Percentiles rank a stretch among this genome's conserved stretches.
phyloP scores from a whole-genome alignment of 2,113 vertebrate genomes.

The Ophiodon elongatus region DNA sequence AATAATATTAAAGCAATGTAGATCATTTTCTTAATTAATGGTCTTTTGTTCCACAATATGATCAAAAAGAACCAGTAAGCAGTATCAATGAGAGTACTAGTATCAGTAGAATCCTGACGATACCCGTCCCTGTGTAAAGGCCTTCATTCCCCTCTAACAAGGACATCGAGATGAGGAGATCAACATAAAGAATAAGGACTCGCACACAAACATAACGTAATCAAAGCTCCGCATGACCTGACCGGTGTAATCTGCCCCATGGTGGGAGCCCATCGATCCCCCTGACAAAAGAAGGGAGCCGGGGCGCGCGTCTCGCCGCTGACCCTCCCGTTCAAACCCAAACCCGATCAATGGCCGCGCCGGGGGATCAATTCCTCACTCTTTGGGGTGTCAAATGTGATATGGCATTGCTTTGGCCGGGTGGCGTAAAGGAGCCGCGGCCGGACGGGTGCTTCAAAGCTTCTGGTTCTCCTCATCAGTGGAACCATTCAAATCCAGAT shows the following conservation, averaged over 20 bases:
- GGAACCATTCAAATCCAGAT: conserved; percentile 53
- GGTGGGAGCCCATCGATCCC: conserved; percentile 73
- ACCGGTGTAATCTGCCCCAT: conserved; percentile 60
- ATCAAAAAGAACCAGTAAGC: no score
- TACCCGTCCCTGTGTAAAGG: no score
- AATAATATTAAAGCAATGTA: no score
- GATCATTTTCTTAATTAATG: no score
- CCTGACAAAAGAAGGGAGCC: conserved; percentile 65
- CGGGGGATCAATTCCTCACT: conserved; percentile 70
- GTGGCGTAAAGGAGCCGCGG: conserved; percentile 28
- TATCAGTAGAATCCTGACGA: no score
- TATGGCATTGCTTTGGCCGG: conserved; percentile 57
- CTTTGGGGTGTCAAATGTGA: conserved; percentile 72
- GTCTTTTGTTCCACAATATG: no score
- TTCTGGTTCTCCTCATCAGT: conserved; percentile 48
- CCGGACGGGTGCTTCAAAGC: conserved; percentile 64
- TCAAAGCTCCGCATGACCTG: conserved; percentile 43
- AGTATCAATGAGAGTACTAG: no score
- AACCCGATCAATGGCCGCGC: conserved; percentile 74
- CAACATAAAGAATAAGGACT: background rate
- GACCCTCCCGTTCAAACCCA: conserved; percentile 73
- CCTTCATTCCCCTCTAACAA: background rate
- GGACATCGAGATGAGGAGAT: background rate
- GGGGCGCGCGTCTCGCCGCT: conserved; percentile 46
- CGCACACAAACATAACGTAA: conserved; percentile 30